phyloP scores from a whole-genome alignment of 2,797 vertebrate genomes.

The Sparidentex hasta region DNA sequence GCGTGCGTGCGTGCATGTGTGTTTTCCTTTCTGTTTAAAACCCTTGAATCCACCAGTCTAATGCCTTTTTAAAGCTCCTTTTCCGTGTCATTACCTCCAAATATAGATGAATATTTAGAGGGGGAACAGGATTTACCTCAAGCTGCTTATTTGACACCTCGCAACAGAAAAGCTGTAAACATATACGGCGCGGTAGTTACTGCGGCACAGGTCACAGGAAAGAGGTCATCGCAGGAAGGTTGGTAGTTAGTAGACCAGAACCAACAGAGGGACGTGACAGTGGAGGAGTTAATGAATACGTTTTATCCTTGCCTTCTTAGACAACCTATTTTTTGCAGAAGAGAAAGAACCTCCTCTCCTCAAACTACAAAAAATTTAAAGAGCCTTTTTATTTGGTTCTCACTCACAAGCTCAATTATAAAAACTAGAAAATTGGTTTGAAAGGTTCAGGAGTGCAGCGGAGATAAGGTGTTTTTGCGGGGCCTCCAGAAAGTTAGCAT shows the following conservation, averaged over 20 bases:
- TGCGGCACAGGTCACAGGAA: conserved; percentile 38
- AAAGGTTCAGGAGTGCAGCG: not conserved
- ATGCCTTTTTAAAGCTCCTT: conserved; percentile 54
- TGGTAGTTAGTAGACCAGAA: not conserved
- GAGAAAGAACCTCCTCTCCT: not conserved
- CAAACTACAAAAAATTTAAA: not conserved
- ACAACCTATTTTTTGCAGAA: not conserved
- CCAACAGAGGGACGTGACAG: not conserved
- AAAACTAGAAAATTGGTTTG: not conserved
- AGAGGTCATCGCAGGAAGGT: conserved; percentile 2
- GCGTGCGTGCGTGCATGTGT: conserved; percentile 4
- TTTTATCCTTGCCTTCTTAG: not conserved
- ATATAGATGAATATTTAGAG: conserved; percentile 59
- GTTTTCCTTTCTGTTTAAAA: conserved; percentile 45
- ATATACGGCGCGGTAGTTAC: conserved; percentile 29
- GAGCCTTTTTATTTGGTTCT: not conserved
- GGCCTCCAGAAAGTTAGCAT: too few relatives aligned
- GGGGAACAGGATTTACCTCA: conserved; percentile 64
- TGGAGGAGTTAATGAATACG: not conserved
- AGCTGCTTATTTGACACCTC: conserved; percentile 62
- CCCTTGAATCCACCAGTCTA: conserved; percentile 46
- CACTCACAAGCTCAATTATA: not conserved
- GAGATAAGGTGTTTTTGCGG: too few relatives aligned
- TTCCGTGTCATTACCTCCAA: conserved; percentile 68
- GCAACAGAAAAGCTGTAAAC: conserved; percentile 42